Base-by-base conservation (phyloP, 2,888 invertebrate species). In the Xestia rhomboidea region DNA sequence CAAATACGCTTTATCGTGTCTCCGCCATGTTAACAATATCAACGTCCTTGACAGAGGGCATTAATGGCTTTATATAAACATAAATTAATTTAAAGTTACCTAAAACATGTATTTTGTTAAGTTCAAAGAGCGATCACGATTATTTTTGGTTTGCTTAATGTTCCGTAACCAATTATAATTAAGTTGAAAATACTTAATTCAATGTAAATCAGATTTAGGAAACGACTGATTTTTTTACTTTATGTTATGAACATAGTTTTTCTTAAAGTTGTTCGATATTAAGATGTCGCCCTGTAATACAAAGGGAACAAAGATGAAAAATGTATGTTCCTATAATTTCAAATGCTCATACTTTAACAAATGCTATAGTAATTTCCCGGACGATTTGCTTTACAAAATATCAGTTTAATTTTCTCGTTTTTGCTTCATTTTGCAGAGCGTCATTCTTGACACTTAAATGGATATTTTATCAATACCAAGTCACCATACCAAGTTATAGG, bases 61-160 rank as follows among this genome's bases (percentile, higher is more conserved):
- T 6, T 68, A 73, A 72, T 67, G 1, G 57, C n/a, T 68, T 63
- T 38, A 54, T 7, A 49, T 30, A 57, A 30, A 51, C 46, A 85
- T 41, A 41, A 62, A 71, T 70, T 73, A 62, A 62, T 34, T 62
- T 46, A 46, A 51, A 54, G 5, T 41, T 60, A 66, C 10, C 5
- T 4, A 27, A 57, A 63, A 60, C 68, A 44, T 21, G 57, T 63
- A 71, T 68, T 69, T 81, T 46, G 6, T 76, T 49, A 83, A 87
- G 78, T 85, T 81, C 83, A 86, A 74, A 81, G 78, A 76, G 51
- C 41, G 68, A 76, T 74, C 86, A 87, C 88, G 83, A 77, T 21
- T 77, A 11, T 60, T 63, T 38, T 49, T 13, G 38, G 51, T 63
- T 79, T 54, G 60, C 30, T 64, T 85, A 73, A 78, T 78, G 54